Percentiles rank a stretch among this genome's conserved stretches.
These are phyloP conservation scores for Drosophila sucinea DNA, from an alignment of 1,140 invertebrate species.

Conservation along the genomic window DNA sequence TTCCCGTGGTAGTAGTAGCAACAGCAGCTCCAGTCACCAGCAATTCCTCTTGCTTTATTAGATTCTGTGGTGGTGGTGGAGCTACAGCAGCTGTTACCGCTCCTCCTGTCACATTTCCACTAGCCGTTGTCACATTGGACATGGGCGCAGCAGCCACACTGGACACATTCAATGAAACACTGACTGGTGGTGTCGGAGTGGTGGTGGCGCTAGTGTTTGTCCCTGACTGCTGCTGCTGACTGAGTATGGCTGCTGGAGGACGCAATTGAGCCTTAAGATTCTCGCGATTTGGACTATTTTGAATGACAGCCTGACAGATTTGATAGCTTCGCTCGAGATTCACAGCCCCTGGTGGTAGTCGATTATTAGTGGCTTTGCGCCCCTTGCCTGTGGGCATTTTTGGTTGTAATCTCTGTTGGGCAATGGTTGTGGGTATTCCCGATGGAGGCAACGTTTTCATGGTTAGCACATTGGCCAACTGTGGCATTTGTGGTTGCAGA, in stretches of 20 bases:
- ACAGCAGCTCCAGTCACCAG: constrained; percentile 53
- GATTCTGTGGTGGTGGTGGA: constrained; percentile 53
- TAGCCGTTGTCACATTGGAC: constrained; percentile 49
- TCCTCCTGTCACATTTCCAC: constrained; percentile 37
- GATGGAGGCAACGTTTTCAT: constrained; percentile 83
- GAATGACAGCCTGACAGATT: constrained; percentile 97
- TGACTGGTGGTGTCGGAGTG: constrained; percentile 23
- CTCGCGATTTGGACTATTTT: constrained; percentile 94
- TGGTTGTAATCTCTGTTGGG: constrained; percentile 81
- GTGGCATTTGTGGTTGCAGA: constrained; percentile 27
- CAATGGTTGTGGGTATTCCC: constrained; percentile 77
- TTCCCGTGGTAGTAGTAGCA: constrained; percentile 51
- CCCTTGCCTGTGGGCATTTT: constrained; percentile 79
- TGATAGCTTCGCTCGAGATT: constrained; percentile 97
- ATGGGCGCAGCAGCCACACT: constrained; percentile 65
- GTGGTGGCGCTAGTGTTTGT: not conserved
- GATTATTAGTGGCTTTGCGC: constrained; percentile 85
- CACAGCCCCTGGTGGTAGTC: constrained; percentile 93
- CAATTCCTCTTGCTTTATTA: constrained; percentile 65
- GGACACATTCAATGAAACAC: constrained; percentile 53
- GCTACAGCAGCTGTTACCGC: constrained; percentile 33
- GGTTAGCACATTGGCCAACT: constrained; percentile 54
- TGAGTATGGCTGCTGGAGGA: constrained; percentile 89
- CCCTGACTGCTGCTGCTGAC: constrained; percentile 68
- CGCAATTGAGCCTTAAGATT: constrained; percentile 93